Evolutionary conservation across 2,797 vertebrate genomes (phyloP).

Genomic region (Syngnathus rostellatus): DNA sequence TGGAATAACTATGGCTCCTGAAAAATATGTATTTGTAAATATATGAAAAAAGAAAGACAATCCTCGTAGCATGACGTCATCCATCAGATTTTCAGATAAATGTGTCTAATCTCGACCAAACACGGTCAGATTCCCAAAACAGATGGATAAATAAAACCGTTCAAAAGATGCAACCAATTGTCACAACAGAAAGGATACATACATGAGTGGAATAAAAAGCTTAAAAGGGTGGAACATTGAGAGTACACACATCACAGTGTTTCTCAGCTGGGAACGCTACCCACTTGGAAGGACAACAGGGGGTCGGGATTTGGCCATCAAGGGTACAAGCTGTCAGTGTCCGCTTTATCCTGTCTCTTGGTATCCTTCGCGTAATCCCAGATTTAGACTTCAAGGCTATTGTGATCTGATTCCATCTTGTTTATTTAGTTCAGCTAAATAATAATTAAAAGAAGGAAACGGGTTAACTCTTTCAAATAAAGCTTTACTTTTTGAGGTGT

Average conservation of each 20-base stretch:
- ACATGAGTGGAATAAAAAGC: conserved; percentile 13
- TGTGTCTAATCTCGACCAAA: neutral
- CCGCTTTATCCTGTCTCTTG: conserved; percentile 52
- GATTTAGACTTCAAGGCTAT: conserved; percentile 59
- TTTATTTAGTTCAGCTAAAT: conserved; percentile 51
- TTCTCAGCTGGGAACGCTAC: conserved; percentile 59
- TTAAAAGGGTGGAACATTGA: conserved; percentile 27
- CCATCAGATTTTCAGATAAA: neutral
- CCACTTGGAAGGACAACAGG: conserved; percentile 70
- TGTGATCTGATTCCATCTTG: conserved; percentile 58
- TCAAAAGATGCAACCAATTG: conserved; percentile 18
- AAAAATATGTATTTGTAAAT: neutral
- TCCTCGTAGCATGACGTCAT: neutral
- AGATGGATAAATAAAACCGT: conserved; percentile 12
- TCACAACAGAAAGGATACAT: conserved; percentile 24
- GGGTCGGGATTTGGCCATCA: conserved; percentile 67
- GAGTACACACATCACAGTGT: conserved; percentile 38
- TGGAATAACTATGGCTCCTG: neutral
- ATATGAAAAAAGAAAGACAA: conserved; percentile 9
- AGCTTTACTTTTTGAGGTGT: neutral
- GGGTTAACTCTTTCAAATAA: neutral
- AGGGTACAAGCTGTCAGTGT: conserved; percentile 69
- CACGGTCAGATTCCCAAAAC: neutral
- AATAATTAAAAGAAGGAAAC: conserved; percentile 1
- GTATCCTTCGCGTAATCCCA: conserved; percentile 50